Evolutionary conservation across 2,888 invertebrate genomes (phyloP).

Genomic region (Pyrocoelia pectoralis): DNA sequence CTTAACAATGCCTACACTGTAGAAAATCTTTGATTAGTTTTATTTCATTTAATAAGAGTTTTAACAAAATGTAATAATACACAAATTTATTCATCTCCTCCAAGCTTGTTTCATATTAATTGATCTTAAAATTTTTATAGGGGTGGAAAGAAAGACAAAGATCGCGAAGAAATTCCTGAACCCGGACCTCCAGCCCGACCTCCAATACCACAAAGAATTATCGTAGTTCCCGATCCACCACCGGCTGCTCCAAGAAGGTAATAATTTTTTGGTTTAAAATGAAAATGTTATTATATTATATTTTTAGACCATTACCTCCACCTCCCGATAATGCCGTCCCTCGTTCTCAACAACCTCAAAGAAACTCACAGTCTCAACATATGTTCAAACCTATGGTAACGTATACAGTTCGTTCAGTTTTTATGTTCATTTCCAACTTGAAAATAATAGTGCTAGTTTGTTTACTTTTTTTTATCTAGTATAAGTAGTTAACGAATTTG

Average conservation of each 20-base stretch:
- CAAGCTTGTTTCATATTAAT: no score
- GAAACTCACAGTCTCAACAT: slow-evolving; percentile 83
- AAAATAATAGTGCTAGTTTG: slow-evolving; percentile 7
- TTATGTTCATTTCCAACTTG: no score
- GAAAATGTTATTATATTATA: no score
- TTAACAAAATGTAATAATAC: no score
- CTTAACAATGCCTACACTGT: no score
- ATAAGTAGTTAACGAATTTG: not conserved
- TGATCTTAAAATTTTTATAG: no score
- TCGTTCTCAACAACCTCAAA: slow-evolving; percentile 72
- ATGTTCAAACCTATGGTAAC: slow-evolving; percentile 91
- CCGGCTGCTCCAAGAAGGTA: slow-evolving; percentile 65
- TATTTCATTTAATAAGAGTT: no score
- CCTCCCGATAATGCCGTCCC: slow-evolving; percentile 76
- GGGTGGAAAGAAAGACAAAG: slow-evolving; percentile 61
- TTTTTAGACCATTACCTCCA: slow-evolving; percentile 79
- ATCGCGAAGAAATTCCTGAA: slow-evolving; percentile 73
- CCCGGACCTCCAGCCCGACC: slow-evolving; percentile 90
- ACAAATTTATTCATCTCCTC: no score
- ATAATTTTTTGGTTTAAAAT: slow-evolving; percentile 37
- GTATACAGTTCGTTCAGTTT: no score
- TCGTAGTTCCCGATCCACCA: slow-evolving; percentile 88
- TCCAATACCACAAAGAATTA: slow-evolving; percentile 89
- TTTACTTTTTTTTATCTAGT: not conserved
- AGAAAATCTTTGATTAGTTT: no score